Conservation (phyloP, 1,140 invertebrate species). For the Penaeus chinensis region DNA sequence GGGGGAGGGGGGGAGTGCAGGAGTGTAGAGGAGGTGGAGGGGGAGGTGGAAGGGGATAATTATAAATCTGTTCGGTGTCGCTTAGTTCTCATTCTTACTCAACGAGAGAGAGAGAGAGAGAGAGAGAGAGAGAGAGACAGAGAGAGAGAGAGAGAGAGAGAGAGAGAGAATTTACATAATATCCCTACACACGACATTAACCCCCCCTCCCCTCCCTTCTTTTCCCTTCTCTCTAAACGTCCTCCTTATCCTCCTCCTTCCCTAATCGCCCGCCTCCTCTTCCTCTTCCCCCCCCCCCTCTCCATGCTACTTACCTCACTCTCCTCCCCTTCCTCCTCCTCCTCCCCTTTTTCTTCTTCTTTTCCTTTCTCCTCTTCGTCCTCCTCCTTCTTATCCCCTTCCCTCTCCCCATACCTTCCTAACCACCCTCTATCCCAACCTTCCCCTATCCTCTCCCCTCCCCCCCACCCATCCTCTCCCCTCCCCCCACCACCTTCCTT, state of each 20-base stretch:
- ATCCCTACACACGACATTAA: no score
- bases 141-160: no score
- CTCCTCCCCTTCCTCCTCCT: no score
- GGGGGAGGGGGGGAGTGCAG: no score
- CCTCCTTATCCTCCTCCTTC: conserved; percentile 4
- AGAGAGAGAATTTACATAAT: no score
- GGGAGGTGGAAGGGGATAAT: no score
- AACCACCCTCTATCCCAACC: neutral
- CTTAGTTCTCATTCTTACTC: no score
- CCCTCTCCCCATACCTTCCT: neutral
- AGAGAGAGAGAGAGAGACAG: no score
- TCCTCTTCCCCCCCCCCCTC: neutral
- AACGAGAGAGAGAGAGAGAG: no score
- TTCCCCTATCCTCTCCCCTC: neutral
- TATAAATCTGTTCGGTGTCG: no score
- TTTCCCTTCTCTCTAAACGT: neutral
- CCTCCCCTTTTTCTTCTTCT: neutral
- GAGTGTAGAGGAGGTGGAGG: no score
- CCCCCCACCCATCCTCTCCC: neutral
- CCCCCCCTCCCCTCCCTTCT: no score
- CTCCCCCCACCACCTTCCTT: neutral
- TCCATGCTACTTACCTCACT: neutral
- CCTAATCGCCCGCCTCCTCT: neutral
- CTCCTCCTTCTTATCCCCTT: neutral
- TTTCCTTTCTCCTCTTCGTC: neutral